Conservation (phyloP, 1,140 invertebrate species). For the Ceratina calcarata region DNA sequence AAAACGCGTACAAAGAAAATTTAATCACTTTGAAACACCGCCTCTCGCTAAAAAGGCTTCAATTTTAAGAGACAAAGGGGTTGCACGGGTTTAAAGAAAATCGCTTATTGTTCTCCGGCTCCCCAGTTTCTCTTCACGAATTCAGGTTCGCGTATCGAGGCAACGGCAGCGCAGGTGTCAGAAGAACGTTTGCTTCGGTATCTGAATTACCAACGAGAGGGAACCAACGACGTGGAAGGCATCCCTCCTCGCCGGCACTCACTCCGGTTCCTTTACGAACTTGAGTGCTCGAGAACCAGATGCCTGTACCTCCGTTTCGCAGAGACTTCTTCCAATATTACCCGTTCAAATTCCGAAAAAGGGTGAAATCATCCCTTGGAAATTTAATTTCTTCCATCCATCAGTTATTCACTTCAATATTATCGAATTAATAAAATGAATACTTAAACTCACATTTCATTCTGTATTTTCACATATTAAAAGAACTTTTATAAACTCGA, state of each 20-base stretch:
- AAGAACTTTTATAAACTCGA: background rate
- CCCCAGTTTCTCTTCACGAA: background rate
- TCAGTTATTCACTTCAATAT: too few species aligned
- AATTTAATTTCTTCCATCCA: too few species aligned
- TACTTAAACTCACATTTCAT: too few species aligned
- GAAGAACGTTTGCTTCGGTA: background rate
- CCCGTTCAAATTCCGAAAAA: background rate
- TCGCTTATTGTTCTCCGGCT: background rate
- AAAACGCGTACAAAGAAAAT: background rate
- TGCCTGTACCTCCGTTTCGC: slow-evolving; percentile 2
- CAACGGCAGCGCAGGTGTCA: background rate
- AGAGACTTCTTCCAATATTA: background rate
- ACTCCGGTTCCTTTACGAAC: background rate
- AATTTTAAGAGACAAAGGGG: background rate
- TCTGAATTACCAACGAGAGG: slow-evolving; percentile 32
- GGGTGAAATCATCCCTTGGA: background rate
- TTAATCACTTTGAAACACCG: background rate
- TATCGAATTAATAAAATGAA: background rate
- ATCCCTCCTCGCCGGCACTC: slow-evolving; percentile 38
- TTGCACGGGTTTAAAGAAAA: background rate
- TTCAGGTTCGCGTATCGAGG: background rate
- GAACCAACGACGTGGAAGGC: background rate
- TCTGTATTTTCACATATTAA: background rate
- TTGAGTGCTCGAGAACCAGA: background rate
- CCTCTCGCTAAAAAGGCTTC: background rate